These are phyloP conservation scores for Acanthurus leucopareius DNA, from an alignment of 2,797 vertebrate genomes.

Conservation along the genomic window DNA sequence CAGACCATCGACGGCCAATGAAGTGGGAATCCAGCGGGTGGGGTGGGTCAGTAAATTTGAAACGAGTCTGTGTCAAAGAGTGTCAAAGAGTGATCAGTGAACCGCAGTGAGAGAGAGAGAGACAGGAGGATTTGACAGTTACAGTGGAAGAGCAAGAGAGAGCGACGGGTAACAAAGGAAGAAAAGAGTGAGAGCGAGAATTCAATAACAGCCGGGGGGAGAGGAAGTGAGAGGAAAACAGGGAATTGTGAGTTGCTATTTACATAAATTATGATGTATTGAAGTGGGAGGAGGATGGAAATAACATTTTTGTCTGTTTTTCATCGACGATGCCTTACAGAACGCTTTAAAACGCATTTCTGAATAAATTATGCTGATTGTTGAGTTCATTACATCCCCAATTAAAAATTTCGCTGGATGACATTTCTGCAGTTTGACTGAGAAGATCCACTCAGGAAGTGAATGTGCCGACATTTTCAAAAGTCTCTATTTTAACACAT, in stretches of 20 bases:
- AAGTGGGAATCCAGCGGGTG: constrained; percentile 6
- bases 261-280: constrained; percentile 19
- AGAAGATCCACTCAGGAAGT: too few species aligned
- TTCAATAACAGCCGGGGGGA: constrained; percentile 5
- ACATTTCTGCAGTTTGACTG: background rate
- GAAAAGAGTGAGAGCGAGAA: constrained; percentile 22
- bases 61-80: constrained; percentile 15
- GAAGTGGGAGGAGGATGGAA: constrained; percentile 22
- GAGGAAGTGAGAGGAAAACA: constrained; percentile 10
- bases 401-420: too few species aligned
- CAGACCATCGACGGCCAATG: constrained; percentile 21
- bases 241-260: constrained; percentile 8
- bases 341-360: background rate
- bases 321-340: constrained; percentile 2
- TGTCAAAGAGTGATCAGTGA: constrained; percentile 50
- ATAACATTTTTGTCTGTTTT: background rate
- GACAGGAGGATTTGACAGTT: constrained; percentile 40
- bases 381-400: background rate
- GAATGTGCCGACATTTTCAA: too few species aligned
- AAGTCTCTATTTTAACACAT: too few species aligned
- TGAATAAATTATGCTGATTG: background rate
- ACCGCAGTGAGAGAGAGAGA: constrained; percentile 13
- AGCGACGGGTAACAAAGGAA: constrained; percentile 22
- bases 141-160: constrained; percentile 35
- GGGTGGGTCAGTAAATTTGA: constrained; percentile 36